Base-by-base conservation (phyloP, 2,797 vertebrate species). In the Psittacula echo region DNA sequence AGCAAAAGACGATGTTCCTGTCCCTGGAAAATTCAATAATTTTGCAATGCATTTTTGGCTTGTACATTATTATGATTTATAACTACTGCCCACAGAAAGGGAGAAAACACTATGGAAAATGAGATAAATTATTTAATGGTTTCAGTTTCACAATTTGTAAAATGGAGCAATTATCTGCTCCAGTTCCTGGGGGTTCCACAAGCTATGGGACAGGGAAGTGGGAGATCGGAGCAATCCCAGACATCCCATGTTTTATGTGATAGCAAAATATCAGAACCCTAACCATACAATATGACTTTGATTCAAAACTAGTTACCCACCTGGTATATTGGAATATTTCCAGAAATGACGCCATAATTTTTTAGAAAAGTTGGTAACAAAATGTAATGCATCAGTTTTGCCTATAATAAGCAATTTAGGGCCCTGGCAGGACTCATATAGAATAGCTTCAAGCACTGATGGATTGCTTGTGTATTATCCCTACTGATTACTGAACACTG, bases 161-260 rank as follows among this genome's bases (percentile, higher is more conserved):
- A 95, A 89, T 65, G n/a, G 87, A 91, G 79, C 87, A 89, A 94
- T 94, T 93, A 87, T 76, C 54, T 94, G 72, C 87, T 95, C 89
- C 58, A 94, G 78, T 93, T 95, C 62, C 34, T 60, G 61, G 29
- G 42, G 39, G 70, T 8, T 66, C 50, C 73, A 66, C 72, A 56
- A 3, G 3, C 30, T 74, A 61, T 19, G 56, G 58, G 18, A 75
- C 0, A 1, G 27, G 30, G 24, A 47, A 79, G 47, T 26, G 15
- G 30, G 29, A 90, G 85, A 60, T 45, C 22, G 37, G 37, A 37
- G 37, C 37, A 37, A 37, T 90, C 68, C 37, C 37, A 37, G 37
- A 8, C 37, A 37, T n/a, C n/a, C n/a, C n/a, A n/a, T 90, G 34
- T 79, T 89, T 87, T 77, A 62, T 58, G 48, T 26, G 45, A 67